Conservation (phyloP, 2,113 vertebrate genomes). For the Forbesichthys agassizii region DNA sequence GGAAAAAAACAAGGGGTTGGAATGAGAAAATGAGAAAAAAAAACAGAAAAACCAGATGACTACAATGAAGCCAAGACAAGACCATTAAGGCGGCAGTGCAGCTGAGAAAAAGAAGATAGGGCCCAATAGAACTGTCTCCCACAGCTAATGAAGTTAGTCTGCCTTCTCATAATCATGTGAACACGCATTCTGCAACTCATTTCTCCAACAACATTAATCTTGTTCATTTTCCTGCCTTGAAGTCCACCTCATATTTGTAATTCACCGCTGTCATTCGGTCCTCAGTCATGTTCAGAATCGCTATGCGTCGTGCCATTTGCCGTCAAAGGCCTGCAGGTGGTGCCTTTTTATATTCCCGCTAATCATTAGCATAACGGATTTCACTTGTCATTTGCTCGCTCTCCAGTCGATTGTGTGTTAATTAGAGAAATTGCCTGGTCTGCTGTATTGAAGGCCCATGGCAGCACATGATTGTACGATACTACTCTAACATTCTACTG, state of each 20-base stretch:
- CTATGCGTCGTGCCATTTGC: no score
- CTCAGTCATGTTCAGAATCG: background rate
- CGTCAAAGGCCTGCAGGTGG: no score
- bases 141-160: slow-evolving; percentile 36
- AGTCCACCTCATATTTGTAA: background rate
- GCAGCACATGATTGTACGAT: background rate
- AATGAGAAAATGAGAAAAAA: slow-evolving; percentile 26
- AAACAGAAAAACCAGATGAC: background rate
- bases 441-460: background rate
- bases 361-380: no score
- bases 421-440: no score
- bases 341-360: no score
- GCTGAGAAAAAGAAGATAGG: slow-evolving; percentile 31
- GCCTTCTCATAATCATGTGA: slow-evolving; percentile 23
- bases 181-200: slow-evolving; percentile 9
- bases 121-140: slow-evolving; percentile 28
- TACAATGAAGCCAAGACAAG: slow-evolving; percentile 32
- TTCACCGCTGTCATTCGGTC: background rate
- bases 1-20: background rate
- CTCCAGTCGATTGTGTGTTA: no score
- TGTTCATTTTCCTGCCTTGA: background rate
- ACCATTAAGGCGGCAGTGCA: slow-evolving; percentile 37
- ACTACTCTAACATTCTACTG: no score
- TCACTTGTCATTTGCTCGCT: no score
- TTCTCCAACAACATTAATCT: slow-evolving; percentile 4